phyloP scores from a whole-genome alignment of 30 jellyfish, hydroid and myxozoan species.

The Phacellophora camtschatica region DNA sequence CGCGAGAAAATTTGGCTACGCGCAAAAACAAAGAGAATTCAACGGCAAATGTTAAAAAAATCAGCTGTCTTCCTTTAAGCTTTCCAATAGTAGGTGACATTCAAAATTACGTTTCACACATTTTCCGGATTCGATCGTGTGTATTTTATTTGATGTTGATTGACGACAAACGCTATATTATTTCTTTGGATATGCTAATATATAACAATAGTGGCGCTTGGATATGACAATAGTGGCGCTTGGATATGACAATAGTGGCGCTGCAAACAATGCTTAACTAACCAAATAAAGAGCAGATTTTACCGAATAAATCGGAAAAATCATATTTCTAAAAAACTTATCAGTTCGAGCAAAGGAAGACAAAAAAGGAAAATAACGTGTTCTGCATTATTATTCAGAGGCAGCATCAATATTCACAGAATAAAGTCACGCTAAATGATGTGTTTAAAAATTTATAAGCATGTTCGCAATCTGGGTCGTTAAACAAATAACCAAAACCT shows the following conservation, averaged over 20 bases:
- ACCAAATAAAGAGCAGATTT: too few relatives aligned
- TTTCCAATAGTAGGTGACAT: conserved; percentile 44
- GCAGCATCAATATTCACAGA: too few relatives aligned
- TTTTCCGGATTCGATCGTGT: background rate
- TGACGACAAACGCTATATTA: background rate
- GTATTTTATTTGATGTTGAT: background rate
- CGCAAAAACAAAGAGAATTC: conserved; percentile 43
- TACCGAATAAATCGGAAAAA: too few relatives aligned
- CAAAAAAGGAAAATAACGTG: background rate
- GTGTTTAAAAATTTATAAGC: conserved; percentile 34
- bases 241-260: background rate
- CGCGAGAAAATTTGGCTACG: conserved; percentile 45
- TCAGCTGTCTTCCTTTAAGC: conserved; percentile 32
- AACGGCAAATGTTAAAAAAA: conserved; percentile 22
- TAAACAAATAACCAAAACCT: background rate
- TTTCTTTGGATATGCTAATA: conserved; percentile 12
- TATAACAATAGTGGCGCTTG: background rate
- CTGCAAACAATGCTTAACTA: background rate
- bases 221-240: background rate
- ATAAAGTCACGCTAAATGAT: conserved; percentile 25
- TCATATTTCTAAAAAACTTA: too few relatives aligned
- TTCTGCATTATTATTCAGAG: background rate
- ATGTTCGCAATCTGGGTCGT: background rate
- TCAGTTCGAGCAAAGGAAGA: background rate
- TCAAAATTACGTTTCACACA: background rate